Base-by-base conservation (phyloP, 2,113 vertebrate genomes). In the Dicaeum eximium region DNA sequence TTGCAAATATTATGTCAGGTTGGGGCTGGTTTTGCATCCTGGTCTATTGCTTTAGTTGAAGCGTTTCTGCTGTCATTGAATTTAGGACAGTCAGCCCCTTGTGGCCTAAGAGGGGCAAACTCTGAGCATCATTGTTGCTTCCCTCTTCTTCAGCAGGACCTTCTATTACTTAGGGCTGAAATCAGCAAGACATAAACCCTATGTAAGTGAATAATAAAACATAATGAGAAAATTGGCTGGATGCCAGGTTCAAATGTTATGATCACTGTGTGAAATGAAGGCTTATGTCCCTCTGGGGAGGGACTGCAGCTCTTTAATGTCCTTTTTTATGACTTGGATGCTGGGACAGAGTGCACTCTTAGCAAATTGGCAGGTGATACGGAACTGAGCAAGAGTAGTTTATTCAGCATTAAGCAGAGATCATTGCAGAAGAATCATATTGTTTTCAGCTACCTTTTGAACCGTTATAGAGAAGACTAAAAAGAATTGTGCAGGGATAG, bases 361-460 rank as follows among this genome's bases (percentile, higher is more conserved):
- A 40, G 40, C 50, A 73, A 12, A 65, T 93, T 28, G 31, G 7
- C 51, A 62, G 56, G 12, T 70, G 37, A 23, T 87, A 35, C 1
- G 3, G 42, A 61, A 40, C 23, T 62, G 23, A 74, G 33, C 42
- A 66, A 78, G 22, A 44, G 25, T 42, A 33, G 42, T 71, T 87
- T 81, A 23, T 79, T 93, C 30, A 79, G 23, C 30, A 19, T 90
- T 57, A 50, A 66, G 30, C 44, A 50, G 51, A 80, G 30, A 38
- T 71, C 0, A 1, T 48, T 66, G 47, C 54, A 42, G 56, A 48
- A 50, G 18, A 53, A 50, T 25, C 0, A 0, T 65, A 22, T 61
- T 93, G 33, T 70, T 61, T 74, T 78, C 65, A 74, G 69, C n/a
- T 84, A 19, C 30, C 13, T 85, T 84, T 62, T 90, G 20, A 15